Evolutionary conservation across 1,140 invertebrate genomes (phyloP).

Genomic region (Lasaia peninsularis): DNA sequence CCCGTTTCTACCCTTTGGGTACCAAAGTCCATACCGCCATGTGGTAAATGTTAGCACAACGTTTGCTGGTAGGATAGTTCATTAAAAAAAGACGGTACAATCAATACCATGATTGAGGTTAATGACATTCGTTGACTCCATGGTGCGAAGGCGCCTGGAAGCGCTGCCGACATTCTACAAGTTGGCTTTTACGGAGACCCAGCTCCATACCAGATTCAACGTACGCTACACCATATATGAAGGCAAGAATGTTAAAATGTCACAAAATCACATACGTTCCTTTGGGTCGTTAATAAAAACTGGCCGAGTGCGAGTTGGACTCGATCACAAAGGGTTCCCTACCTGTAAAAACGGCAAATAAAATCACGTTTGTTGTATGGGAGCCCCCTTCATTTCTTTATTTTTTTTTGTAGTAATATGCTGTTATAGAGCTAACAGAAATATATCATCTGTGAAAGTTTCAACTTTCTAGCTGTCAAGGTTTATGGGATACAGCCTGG

Average conservation of each 20-base stretch:
- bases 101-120: conserved; percentile 21
- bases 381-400: too few relatives aligned
- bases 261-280: conserved; percentile 20
- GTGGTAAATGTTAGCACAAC: too few relatives aligned
- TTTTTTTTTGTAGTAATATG: neutral
- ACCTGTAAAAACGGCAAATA: too few relatives aligned
- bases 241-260: conserved; percentile 29
- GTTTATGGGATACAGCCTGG: too few relatives aligned
- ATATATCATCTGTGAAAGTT: too few relatives aligned
- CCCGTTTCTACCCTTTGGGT: too few relatives aligned
- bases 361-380: too few relatives aligned
- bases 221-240: conserved; percentile 25
- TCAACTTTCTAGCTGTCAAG: too few relatives aligned
- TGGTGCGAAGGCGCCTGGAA: conserved; percentile 18
- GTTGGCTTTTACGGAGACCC: conserved; percentile 33
- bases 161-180: conserved; percentile 34
- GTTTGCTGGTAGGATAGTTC: neutral
- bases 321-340: too few relatives aligned
- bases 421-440: too few relatives aligned
- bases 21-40: too few relatives aligned
- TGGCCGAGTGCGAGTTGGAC: too few relatives aligned
- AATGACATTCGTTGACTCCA: conserved; percentile 28
- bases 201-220: conserved; percentile 18
- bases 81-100: neutral
- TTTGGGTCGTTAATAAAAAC: conserved; percentile 18